Conservation (phyloP, 2,797 vertebrate species). For the Lycodopsis pacificus region DNA sequence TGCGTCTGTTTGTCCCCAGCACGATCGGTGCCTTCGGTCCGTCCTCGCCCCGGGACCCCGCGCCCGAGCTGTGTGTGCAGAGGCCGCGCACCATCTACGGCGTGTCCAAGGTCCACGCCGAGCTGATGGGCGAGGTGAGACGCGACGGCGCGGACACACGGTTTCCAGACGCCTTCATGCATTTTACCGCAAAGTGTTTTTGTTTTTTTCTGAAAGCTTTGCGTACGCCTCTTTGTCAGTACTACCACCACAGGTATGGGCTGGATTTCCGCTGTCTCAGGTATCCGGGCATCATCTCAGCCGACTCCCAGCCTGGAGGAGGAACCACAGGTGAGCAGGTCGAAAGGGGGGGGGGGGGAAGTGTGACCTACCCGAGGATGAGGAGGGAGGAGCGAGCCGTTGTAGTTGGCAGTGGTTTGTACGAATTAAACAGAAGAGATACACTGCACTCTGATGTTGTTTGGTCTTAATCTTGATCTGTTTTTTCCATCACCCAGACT, state of each 20-base stretch:
- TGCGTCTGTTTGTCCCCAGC: slow-evolving; percentile 93
- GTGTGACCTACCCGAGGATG: not conserved
- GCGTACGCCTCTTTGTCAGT: slow-evolving; percentile 72
- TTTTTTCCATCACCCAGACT: slow-evolving; percentile 78
- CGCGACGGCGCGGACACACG: not conserved
- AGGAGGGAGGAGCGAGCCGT: not conserved
- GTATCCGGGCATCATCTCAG: slow-evolving; percentile 93
- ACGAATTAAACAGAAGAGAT: not conserved
- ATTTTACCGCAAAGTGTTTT: not conserved
- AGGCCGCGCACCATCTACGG: slow-evolving; percentile 94
- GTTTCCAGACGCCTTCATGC: too few species aligned
- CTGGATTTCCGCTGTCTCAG: slow-evolving; percentile 93
- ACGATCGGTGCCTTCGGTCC: slow-evolving; percentile 93
- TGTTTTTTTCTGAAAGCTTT: not conserved
- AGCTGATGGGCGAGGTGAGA: slow-evolving; percentile 95
- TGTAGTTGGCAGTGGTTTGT: not conserved
- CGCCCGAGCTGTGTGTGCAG: slow-evolving; percentile 92
- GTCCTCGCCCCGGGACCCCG: slow-evolving; percentile 89
- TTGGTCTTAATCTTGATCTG: not conserved
- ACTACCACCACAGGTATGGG: slow-evolving; percentile 91
- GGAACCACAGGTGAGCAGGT: slow-evolving; percentile 89
- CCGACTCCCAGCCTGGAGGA: slow-evolving; percentile 90
- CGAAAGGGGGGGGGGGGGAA: too few species aligned
- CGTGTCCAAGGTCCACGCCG: slow-evolving; percentile 92
- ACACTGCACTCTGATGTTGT: rapidly evolving